Base-by-base conservation (phyloP, 2,888 invertebrate genomes). In the Limenitis camilla region DNA sequence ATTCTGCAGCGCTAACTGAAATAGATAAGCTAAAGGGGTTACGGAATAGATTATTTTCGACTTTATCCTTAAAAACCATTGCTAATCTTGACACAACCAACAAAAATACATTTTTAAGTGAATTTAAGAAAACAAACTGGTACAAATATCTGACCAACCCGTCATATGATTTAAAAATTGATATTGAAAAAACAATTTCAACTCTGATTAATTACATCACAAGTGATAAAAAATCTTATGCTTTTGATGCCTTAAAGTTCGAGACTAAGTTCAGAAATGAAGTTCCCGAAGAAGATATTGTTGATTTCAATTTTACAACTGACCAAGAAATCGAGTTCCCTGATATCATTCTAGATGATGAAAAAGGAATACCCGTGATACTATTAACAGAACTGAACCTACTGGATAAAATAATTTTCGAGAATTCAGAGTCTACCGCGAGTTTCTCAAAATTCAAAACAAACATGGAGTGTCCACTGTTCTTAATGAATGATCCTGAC, bases 131-230 rank as follows among this genome's bases (percentile, higher is more conserved):
- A n/a, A 64, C 67, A 1, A 43, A 57, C 10, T 71, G 66, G 68
- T 72, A 71, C 30, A 63, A 55, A 32, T 60, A 47, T 53, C 62
- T 71, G 4, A 52, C 7, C 43, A 33, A 48, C 39, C 3, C 50
- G 5, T 11, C n/a, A 0, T 38, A 63, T 29, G 38, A 42, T 5
- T 7, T 11, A 4, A 69, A 66, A 43, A 53, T 66, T 41, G 65
- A 66, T 1, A 59, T 74, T 49, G 74, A 74, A 27, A 70, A 68
- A 60, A 64, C 61, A 0, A 66, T 75, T 52, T 53, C 64, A 8
- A 65, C 71, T 40, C 59, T 74, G 36, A 72, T 76, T n/a, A 74
- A 74, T 56, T 74, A 74, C 49, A 72, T 76, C 9, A 53, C 62
- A 9, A 67, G 59, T 36, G 72, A 74, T 1, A 55, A 29, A 10